Evolutionary conservation across 2,113 vertebrate species (phyloP), one percentile per base, ranked within the genome.

Genomic region (Mormyrus lacerda): DNA sequence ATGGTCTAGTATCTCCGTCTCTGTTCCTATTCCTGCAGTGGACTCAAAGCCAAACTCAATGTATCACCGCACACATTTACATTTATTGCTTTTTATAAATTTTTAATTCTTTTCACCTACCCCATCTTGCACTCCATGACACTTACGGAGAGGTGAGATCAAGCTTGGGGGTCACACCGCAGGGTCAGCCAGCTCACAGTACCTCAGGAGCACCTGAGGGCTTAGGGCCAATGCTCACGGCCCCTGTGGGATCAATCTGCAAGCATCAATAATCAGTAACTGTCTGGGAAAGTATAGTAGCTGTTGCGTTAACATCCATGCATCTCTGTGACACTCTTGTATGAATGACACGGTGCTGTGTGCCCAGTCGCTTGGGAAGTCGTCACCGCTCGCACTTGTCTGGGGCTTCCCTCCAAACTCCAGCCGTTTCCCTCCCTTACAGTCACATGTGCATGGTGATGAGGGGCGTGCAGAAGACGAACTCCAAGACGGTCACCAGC

Each of bases 401-500:
- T 53, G 51, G 51, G 51, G 17, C 17, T 53, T 19, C 21, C 51
- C 51, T 21, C 51, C 17, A 19, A 19, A 42, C 31, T 50, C 84
- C 4, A 11, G 11, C 45, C 27, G 4, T 50, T 9, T 55, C 48
- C 47, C 48, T 27, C 27, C 85, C 31, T 87, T 53, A 39, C 50
- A 87, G 85, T 53, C 85, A 87, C 85, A 87, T 87, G 85, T 87
- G 85, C 85, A 87, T 87, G 85, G 85, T 53, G 50, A 87, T 87
- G 85, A 87, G 85, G 4, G 85, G 85, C n/a, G 85, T 87, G 11
- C 85, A 87, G 85, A 87, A 87, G 85, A 87, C 85, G 2, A 87
- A 35, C 85, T 53, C 48, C 50, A 87, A 87, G 85, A 87, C 85
- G 1, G n/a, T 87, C n/a, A 87, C 85, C 85, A 87, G 85, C 50